Evolutionary conservation across 1,140 invertebrate genomes (phyloP), one percentile per base, ranked within the genome.

Genomic region (Lordiphosa stackelbergi): DNA sequence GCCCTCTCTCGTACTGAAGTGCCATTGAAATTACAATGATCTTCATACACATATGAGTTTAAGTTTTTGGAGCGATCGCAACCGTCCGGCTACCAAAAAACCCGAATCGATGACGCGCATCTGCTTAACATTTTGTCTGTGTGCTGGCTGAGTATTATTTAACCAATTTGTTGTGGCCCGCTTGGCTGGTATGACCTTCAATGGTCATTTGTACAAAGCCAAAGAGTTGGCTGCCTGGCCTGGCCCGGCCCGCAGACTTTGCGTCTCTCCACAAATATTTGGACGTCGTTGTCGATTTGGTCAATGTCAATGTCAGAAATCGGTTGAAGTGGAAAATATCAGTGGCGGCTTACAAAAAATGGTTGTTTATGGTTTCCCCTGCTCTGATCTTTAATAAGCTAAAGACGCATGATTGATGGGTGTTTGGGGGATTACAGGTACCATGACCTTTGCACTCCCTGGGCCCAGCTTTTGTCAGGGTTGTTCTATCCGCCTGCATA

Each of bases 231-330:
- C n/a, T n/a, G n/a, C n/a, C n/a, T n/a, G n/a, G n/a, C n/a, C 59
- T 66, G 71, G 24, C 12, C 58, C 42, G 35, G 41, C 41, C 53
- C 65, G 66, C 56, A 70, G 68, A 66, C 63, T 57, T 57, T 51
- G 43, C 60, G 71, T 65, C 66, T 68, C 59, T 65, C 72, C 54
- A 31, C 28, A 77, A 83, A 83, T 83, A 83, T 83, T 83, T 83
- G 69, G 77, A 83, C 77, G 64, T 56, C 70, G 70, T 60, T 65
- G 69, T 73, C 69, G 73, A 75, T 78, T 63, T 69, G 75, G 71
- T 83, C 77, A 83, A 83, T 83, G 77, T 83, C 77, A 83, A 83
- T 83, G 77, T 83, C 77, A 83, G 77, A 72, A 75, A 83, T 77
- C 58, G 58, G 54, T 62, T 83, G 56, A 73, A 83, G 78, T 83